These are phyloP conservation scores for Hypena proboscidalis DNA, from an alignment of 2,888 invertebrate genomes.

Conservation along the genomic window DNA sequence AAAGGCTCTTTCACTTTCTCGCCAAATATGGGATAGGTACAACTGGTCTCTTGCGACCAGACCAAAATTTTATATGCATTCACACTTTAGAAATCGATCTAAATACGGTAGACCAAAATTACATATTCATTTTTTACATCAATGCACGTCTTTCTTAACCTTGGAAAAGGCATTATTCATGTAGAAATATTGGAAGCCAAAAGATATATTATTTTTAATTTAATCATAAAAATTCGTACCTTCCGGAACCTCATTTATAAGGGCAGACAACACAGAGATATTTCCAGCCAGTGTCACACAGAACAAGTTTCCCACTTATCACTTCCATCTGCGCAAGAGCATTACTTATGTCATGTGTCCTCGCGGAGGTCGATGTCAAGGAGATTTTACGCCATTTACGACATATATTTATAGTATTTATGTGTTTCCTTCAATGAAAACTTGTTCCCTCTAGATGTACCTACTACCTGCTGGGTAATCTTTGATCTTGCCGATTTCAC, in stretches of 20 bases:
- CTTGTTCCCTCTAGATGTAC: conserved; percentile 57
- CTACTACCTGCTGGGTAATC: conserved; percentile 36
- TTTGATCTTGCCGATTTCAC: conserved; percentile 29
- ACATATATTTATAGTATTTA: conserved; percentile 9
- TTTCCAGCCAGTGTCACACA: conserved; percentile 17
- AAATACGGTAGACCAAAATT: too few relatives aligned
- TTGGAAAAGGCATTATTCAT: too few relatives aligned
- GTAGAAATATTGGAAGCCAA: too few relatives aligned
- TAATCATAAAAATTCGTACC: too few relatives aligned
- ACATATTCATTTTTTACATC: too few relatives aligned
- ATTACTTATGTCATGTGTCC: conserved; percentile 66
- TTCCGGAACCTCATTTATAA: not conserved
- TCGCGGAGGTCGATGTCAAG: conserved; percentile 69
- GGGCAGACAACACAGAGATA: not conserved
- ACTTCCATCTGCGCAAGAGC: conserved; percentile 39
- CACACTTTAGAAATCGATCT: too few relatives aligned
- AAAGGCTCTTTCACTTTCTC: too few relatives aligned
- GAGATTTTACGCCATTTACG: conserved; percentile 51
- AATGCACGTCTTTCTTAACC: too few relatives aligned
- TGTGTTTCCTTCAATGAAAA: conserved; percentile 58
- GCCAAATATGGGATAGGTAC: too few relatives aligned
- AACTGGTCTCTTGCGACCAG: too few relatives aligned
- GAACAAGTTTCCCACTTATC: conserved; percentile 13
- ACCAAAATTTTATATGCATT: too few relatives aligned
- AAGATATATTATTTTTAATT: too few relatives aligned